A percentile compares a stretch with the other conserved stretches of the same genome.
These are phyloP conservation scores for Mohoua ochrocephala DNA, from an alignment of 2,113 vertebrate genomes.

Conservation along the genomic window DNA sequence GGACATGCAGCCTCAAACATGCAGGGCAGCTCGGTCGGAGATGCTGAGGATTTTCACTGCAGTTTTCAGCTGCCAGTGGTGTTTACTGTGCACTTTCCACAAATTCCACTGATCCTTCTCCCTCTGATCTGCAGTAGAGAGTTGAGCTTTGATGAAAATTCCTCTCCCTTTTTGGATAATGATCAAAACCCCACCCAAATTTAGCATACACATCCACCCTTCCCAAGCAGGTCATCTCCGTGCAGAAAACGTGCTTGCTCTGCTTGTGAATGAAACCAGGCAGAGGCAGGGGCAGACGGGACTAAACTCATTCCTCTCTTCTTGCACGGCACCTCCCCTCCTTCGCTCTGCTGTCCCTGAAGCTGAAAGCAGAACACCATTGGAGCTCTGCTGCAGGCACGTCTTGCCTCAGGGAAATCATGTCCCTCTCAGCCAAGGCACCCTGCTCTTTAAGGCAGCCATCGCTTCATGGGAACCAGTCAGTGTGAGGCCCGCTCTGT, in stretches of 20 bases:
- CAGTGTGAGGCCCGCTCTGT: not conserved
- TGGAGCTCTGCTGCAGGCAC: not conserved
- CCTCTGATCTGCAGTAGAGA: not conserved
- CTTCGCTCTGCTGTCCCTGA: not conserved
- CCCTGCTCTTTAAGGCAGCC: rapidly evolving
- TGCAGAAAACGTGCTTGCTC: rapidly evolving
- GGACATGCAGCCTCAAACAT: not conserved
- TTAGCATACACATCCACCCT: rapidly evolving
- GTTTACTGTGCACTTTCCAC: not conserved
- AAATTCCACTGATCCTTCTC: rapidly evolving
- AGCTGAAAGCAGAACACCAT: not conserved
- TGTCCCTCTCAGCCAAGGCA: rapidly evolving
- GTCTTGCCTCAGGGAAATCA: not conserved
- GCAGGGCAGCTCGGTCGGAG: not conserved
- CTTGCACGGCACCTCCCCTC: rapidly evolving
- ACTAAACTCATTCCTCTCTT: not conserved
- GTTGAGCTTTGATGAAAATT: not conserved
- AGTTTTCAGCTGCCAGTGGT: rapidly evolving
- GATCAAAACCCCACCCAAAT: not conserved
- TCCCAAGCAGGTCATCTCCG: not conserved
- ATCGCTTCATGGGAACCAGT: rapidly evolving
- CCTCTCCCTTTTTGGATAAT: not conserved
- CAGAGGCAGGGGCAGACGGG: rapidly evolving
- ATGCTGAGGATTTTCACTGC: not conserved
- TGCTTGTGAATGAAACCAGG: not conserved